These are phyloP conservation scores for Danio tinwini DNA, from an alignment of 2,797 vertebrate genomes.

Conservation along the genomic window DNA sequence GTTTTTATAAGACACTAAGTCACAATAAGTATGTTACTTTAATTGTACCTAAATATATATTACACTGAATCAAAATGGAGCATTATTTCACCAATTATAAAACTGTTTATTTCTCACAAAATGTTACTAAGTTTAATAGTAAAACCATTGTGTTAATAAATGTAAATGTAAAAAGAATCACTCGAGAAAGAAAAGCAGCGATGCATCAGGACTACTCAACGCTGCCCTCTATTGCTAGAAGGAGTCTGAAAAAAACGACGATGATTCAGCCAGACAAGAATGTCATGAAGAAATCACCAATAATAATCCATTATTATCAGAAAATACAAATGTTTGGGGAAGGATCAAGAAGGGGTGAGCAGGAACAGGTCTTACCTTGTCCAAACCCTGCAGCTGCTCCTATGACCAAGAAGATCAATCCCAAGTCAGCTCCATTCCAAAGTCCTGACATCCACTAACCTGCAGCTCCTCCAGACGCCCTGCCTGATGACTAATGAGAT, in stretches of 20 bases:
- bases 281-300: not conserved
- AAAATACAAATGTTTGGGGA: not conserved
- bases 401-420: constrained; percentile 48
- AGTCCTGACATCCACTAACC: constrained; percentile 58
- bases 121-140: too few relatives aligned
- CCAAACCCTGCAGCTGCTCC: constrained; percentile 40
- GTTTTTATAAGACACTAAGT: too few relatives aligned
- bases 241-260: not conserved
- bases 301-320: not conserved
- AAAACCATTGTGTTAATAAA: too few relatives aligned
- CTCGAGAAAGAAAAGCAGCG: not conserved
- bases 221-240: constrained; percentile 31
- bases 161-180: not conserved
- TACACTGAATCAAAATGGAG: too few relatives aligned
- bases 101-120: too few relatives aligned
- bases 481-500: constrained; percentile 51
- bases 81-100: too few relatives aligned
- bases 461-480: constrained; percentile 46
- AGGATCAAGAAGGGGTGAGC: not conserved
- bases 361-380: constrained; percentile 45
- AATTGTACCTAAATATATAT: too few relatives aligned
- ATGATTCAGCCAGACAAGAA: not conserved
- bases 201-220: not conserved
- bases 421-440: constrained; percentile 49
- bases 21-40: too few relatives aligned